These are phyloP conservation scores for Chloropsis cyanopogon DNA, from an alignment of 2,113 vertebrate species.

Conservation along the genomic window DNA sequence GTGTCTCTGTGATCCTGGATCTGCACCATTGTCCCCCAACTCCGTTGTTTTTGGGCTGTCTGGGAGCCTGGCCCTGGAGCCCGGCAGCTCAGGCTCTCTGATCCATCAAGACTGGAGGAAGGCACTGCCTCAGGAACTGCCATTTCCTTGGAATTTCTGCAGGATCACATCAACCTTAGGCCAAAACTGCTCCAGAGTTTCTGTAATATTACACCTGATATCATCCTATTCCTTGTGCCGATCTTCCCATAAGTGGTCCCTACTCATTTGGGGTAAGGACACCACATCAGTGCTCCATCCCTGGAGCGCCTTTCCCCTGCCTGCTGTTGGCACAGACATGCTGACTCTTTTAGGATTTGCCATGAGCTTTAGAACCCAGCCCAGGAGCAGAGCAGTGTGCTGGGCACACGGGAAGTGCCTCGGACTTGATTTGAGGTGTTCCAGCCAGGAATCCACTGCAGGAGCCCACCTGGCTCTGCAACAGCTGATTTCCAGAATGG, in stretches of 20 bases:
- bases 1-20: too few species aligned
- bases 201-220: background rate
- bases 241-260: background rate
- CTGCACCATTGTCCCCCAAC: background rate
- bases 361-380: background rate
- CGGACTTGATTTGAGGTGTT: rapidly evolving
- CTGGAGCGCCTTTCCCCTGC: background rate
- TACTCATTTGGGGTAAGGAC: background rate
- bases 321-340: background rate
- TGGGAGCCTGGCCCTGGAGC: background rate
- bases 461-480: background rate
- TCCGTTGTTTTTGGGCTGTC: background rate
- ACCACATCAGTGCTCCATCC: background rate
- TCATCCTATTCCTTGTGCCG: background rate
- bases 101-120: background rate
- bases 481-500: background rate
- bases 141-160: background rate
- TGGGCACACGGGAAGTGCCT: background rate
- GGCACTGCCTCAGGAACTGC: background rate
- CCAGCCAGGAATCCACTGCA: background rate
- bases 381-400: background rate
- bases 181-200: background rate
- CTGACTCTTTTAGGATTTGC: background rate
- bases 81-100: background rate
- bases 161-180: background rate